Evolutionary conservation across 64 coral and sea anemone species (phyloP).

Genomic region (Hydrozoanthus tunicans): DNA sequence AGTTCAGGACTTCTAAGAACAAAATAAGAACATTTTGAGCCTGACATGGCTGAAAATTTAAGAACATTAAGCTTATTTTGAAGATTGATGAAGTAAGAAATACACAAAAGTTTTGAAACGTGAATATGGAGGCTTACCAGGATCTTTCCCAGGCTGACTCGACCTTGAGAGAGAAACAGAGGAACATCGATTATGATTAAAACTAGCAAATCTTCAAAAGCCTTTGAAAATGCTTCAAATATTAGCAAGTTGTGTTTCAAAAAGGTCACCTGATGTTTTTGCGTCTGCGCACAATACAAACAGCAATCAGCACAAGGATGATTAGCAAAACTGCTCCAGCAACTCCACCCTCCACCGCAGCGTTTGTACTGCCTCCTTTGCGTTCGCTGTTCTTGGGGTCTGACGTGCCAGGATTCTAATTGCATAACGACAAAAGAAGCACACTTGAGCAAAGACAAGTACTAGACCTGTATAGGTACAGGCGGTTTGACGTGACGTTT

Average conservation of each 20-base stretch:
- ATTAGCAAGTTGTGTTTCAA: neutral
- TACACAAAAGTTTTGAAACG: too few species aligned
- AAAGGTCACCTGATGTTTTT: neutral
- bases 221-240: neutral
- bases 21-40: too few species aligned
- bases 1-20: too few species aligned
- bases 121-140: too few species aligned
- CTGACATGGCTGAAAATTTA: too few species aligned
- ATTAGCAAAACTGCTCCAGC: neutral
- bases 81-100: too few species aligned
- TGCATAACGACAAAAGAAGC: neutral
- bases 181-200: neutral
- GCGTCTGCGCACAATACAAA: conserved; percentile 4
- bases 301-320: neutral
- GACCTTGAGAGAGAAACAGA: neutral
- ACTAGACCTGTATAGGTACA: neutral
- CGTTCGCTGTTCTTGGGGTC: neutral
- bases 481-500: neutral
- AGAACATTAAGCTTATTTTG: too few species aligned
- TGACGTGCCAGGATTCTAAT: neutral
- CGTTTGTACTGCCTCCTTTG: neutral
- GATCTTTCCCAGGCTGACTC: too few species aligned
- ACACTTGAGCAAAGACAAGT: too few species aligned
- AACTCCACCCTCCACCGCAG: conserved; percentile 18
- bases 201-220: neutral